Evolutionary conservation across 2,113 vertebrate genomes (phyloP).

Genomic region (Seriola quinqueradiata): DNA sequence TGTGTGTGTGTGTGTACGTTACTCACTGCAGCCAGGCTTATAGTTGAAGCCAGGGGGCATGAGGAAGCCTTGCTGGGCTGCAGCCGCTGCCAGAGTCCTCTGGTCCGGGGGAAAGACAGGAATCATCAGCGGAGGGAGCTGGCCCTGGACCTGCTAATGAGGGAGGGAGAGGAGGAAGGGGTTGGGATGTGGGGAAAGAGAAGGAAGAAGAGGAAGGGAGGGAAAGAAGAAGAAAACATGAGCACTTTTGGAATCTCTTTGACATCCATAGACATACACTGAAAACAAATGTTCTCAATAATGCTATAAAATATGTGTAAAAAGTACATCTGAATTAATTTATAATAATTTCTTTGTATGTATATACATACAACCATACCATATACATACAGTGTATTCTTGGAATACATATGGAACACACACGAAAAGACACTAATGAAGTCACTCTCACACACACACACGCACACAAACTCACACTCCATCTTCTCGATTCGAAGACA

Average conservation of each 20-base stretch:
- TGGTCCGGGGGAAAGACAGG: slow-evolving; percentile 98
- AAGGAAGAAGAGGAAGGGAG: not conserved
- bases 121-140: slow-evolving; percentile 98
- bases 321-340: slow-evolving; percentile 17
- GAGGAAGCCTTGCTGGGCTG: slow-evolving; percentile 98
- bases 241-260: slow-evolving; percentile 14
- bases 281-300: not conserved
- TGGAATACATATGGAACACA: not conserved
- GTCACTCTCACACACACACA: not conserved
- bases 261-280: too few relatives aligned
- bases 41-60: slow-evolving; percentile 99
- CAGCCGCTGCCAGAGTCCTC: slow-evolving; percentile 95
- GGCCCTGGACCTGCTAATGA: slow-evolving; percentile 97
- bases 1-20: not conserved
- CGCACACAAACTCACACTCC: slow-evolving; percentile 21
- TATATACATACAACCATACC: too few relatives aligned
- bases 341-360: not conserved
- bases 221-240: slow-evolving; percentile 1
- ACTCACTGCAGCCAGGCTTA: slow-evolving; percentile 98
- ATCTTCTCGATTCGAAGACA: slow-evolving; percentile 74
- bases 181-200: not conserved
- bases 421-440: not conserved
- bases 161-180: slow-evolving; percentile 47
- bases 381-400: slow-evolving; percentile 18
- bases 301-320: not conserved